phyloP scores from a whole-genome alignment of 2,113 vertebrate genomes.

The Cochlearius cochlearius region DNA sequence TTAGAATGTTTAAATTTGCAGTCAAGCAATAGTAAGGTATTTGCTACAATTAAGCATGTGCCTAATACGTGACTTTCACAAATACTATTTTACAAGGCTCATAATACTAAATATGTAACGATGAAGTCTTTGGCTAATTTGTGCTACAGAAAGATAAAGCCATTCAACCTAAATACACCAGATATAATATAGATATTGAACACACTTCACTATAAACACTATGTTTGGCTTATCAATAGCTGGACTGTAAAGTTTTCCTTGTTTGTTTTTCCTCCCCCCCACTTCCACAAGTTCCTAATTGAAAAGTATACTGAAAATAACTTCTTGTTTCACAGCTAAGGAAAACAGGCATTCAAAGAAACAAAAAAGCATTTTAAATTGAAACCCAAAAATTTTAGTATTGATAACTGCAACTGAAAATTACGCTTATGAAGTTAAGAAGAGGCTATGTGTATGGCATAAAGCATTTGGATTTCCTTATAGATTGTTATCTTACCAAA shows the following conservation, averaged over 20 bases:
- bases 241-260: background rate
- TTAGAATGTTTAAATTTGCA: background rate
- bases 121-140: background rate
- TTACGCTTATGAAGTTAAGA: background rate
- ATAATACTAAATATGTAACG: background rate
- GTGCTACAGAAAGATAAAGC: background rate
- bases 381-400: conserved; percentile 67
- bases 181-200: background rate
- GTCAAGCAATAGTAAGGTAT: background rate
- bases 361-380: conserved; percentile 19
- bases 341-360: conserved; percentile 45
- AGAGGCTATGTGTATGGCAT: conserved; percentile 61
- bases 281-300: background rate
- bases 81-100: background rate
- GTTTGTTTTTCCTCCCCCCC: background rate
- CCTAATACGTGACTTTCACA: fast-evolving
- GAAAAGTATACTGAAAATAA: background rate
- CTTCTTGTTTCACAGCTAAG: background rate
- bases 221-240: background rate
- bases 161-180: background rate
- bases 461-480: conserved; percentile 75
- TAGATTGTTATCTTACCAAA: conserved; percentile 83
- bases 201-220: background rate
- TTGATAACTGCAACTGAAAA: conserved; percentile 62
- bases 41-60: background rate